These are phyloP conservation scores for Cryptotermes secundus DNA, from an alignment of 1,140 invertebrate species.

Conservation along the genomic window DNA sequence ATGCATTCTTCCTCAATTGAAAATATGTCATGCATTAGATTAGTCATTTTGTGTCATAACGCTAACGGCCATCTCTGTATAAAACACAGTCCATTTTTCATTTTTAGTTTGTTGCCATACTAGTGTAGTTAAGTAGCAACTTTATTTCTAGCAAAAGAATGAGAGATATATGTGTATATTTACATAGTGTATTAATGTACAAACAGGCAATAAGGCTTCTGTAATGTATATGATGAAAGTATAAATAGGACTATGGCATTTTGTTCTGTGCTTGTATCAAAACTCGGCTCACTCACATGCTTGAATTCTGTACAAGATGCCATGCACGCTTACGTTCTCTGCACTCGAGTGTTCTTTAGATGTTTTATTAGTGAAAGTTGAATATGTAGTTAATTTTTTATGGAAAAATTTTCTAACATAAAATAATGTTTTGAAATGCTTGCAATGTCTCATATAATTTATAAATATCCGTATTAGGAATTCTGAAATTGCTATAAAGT, in stretches of 20 bases:
- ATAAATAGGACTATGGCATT: not conserved
- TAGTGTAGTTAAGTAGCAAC: not conserved
- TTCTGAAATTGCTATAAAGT: no score
- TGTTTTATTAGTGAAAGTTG: not conserved
- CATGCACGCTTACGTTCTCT: not conserved
- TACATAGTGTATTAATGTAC: not conserved
- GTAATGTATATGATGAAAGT: not conserved
- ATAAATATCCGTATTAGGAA: no score
- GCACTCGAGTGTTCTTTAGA: not conserved
- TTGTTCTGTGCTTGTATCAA: not conserved
- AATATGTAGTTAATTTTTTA: not conserved
- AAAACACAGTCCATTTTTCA: not conserved
- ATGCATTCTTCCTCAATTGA: not conserved
- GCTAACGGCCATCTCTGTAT: not conserved
- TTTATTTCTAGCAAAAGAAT: not conserved
- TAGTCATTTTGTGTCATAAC: not conserved
- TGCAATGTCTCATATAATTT: no score
- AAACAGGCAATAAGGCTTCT: not conserved
- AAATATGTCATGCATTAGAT: not conserved
- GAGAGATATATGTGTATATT: not conserved
- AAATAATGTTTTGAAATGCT: not conserved
- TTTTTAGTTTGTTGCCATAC: not conserved
- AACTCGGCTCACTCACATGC: not conserved
- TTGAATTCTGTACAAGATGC: not conserved
- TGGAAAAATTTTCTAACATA: not conserved